A percentile compares a stretch with the other conserved stretches of the same genome.
Evolutionary conservation across 2,113 vertebrate genomes (phyloP).

Genomic region (Galeopterus variegatus): DNA sequence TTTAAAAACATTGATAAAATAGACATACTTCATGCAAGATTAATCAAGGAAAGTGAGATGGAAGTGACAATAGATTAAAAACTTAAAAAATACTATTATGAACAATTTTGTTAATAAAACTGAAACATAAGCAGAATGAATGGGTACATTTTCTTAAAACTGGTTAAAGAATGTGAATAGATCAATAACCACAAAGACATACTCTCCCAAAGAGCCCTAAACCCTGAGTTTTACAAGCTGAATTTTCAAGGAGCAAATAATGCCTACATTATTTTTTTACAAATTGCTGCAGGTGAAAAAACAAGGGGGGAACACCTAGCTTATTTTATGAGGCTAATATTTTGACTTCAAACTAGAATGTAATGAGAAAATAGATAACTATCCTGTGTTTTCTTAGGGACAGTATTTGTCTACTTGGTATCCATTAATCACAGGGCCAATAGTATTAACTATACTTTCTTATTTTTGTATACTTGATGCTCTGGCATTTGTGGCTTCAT

Average conservation of each 20-base stretch:
- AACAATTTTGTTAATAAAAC: conserved; percentile 7
- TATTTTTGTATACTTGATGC: neutral
- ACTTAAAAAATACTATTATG: neutral
- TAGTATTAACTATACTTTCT: neutral
- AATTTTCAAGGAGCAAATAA: conserved; percentile 19
- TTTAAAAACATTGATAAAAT: neutral
- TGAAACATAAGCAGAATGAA: neutral
- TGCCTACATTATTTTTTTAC: neutral
- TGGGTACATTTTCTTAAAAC: neutral
- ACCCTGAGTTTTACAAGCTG: neutral
- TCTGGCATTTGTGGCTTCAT: neutral
- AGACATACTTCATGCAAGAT: neutral
- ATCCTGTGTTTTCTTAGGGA: neutral
- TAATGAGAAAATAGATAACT: neutral
- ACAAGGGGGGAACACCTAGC: neutral
- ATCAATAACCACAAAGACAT: neutral
- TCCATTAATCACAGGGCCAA: neutral
- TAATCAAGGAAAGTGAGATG: neutral
- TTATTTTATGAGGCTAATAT: neutral
- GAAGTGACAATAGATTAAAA: neutral
- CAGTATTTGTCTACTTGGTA: neutral
- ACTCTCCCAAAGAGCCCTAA: neutral
- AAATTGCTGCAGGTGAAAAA: neutral
- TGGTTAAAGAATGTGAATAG: neutral
- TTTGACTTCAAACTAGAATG: neutral